These are phyloP conservation scores for Nymphalis io DNA, from an alignment of 1,140 invertebrate genomes.

Conservation along the genomic window DNA sequence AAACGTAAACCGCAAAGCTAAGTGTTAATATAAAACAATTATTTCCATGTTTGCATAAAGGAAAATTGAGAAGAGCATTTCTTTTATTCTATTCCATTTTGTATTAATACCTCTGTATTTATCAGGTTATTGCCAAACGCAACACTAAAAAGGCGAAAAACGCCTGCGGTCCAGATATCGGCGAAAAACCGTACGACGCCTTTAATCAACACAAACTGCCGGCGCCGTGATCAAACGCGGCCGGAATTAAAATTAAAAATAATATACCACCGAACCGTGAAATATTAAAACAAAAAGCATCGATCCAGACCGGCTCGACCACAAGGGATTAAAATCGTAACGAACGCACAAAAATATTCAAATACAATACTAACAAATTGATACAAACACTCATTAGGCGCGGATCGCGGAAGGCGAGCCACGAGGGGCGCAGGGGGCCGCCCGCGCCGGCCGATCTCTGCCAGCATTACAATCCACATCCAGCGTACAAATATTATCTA, in stretches of 20 bases:
- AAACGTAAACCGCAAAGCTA: too few relatives aligned
- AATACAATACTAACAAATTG: conserved; percentile 81
- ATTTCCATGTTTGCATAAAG: not conserved
- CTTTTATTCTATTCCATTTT: not conserved
- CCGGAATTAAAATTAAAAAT: conserved; percentile 58
- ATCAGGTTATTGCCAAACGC: conserved; percentile 29
- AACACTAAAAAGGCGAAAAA: conserved; percentile 40
- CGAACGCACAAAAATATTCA: conserved; percentile 79
- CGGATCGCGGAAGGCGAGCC: conserved; percentile 67
- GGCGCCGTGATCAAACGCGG: conserved; percentile 59
- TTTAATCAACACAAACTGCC: conserved; percentile 66
- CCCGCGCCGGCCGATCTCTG: conserved; percentile 60
- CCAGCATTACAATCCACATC: conserved; percentile 78
- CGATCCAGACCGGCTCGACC: conserved; percentile 65
- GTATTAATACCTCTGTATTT: not conserved
- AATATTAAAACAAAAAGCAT: conserved; percentile 74
- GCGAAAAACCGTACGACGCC: conserved; percentile 44
- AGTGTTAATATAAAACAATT: conserved; percentile 1
- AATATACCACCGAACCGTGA: conserved; percentile 44
- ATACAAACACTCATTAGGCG: conserved; percentile 80
- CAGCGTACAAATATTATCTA: conserved; percentile 81
- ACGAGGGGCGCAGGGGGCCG: conserved; percentile 29
- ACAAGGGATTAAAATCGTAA: conserved; percentile 78
- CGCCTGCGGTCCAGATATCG: conserved; percentile 37
- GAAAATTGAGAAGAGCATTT: not conserved